Conservation (phyloP, 2,888 invertebrate species). For the Ethmia dodecea region DNA sequence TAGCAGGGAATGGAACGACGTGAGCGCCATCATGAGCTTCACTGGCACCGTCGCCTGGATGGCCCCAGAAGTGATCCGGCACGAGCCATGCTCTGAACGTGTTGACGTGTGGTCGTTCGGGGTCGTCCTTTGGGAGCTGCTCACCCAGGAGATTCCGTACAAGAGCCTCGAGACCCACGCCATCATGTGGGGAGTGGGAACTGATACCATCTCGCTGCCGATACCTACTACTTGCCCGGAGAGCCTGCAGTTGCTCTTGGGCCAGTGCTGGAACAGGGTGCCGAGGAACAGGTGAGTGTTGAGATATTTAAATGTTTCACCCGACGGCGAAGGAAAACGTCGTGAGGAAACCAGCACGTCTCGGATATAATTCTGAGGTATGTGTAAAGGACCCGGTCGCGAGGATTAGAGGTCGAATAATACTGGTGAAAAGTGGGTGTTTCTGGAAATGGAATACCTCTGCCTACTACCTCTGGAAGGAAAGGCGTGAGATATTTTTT, state of each 20-base stretch:
- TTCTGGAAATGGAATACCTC: too few species aligned
- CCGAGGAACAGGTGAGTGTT: conserved; percentile 83
- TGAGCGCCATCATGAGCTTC: conserved; percentile 97
- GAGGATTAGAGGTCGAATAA: too few species aligned
- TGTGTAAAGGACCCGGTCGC: too few species aligned
- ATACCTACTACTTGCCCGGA: conserved; percentile 94
- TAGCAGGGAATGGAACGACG: conserved; percentile 95
- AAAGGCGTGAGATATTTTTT: too few species aligned
- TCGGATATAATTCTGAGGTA: too few species aligned
- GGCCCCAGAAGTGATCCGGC: conserved; percentile 99
- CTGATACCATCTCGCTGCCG: conserved; percentile 93
- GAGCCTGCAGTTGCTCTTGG: conserved; percentile 90
- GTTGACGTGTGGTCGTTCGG: conserved; percentile 99
- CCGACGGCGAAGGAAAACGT: too few species aligned
- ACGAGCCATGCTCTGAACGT: conserved; percentile 97
- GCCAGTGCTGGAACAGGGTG: conserved; percentile 94
- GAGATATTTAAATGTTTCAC: too few species aligned
- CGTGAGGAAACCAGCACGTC: too few species aligned
- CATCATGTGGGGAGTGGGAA: conserved; percentile 99
- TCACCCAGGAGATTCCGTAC: conserved; percentile 84
- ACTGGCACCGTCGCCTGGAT: conserved; percentile 99
- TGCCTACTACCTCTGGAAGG: too few species aligned
- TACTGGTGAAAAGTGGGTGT: too few species aligned
- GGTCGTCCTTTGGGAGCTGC: conserved; percentile 97
- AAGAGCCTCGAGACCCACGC: conserved; percentile 91